Percentiles rank a stretch among this genome's conserved stretches.
phyloP scores from a whole-genome alignment of 2,113 vertebrate genomes.

The Callionymus lyra region DNA sequence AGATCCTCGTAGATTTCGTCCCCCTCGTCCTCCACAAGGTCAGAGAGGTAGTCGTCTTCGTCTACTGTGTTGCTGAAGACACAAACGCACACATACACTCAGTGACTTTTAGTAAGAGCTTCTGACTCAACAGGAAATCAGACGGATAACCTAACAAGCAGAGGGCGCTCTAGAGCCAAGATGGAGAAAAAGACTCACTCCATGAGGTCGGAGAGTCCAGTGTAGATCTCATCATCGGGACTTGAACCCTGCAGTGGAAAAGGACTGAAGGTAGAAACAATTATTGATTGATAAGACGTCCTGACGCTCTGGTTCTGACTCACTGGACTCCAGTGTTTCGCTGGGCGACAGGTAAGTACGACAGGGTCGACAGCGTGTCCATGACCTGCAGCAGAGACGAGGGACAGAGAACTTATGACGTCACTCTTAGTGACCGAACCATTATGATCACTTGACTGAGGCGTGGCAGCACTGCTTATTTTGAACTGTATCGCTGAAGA shows the following conservation, averaged over 20 bases:
- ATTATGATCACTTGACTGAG: not conserved
- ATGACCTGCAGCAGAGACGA: slow-evolving; percentile 66
- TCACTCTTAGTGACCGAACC: slow-evolving; percentile 5
- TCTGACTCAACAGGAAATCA: too few relatives aligned
- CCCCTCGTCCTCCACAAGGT: slow-evolving; percentile 82
- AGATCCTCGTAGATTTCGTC: slow-evolving; percentile 87
- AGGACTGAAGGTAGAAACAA: slow-evolving; percentile 55
- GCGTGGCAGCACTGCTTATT: not conserved
- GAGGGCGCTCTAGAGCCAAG: too few relatives aligned
- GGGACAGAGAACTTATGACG: not conserved
- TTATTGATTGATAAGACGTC: not conserved
- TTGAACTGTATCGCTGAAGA: not conserved
- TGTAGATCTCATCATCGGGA: slow-evolving; percentile 84
- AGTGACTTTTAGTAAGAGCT: not conserved
- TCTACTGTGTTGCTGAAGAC: slow-evolving; percentile 80
- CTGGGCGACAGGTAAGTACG: slow-evolving; percentile 65
- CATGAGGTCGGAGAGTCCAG: slow-evolving; percentile 83
- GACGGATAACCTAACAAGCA: not conserved
- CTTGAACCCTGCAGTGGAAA: slow-evolving; percentile 75
- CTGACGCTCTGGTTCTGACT: too few relatives aligned
- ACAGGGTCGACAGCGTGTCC: slow-evolving; percentile 74
- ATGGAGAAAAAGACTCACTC: slow-evolving; percentile 72
- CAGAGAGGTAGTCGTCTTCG: slow-evolving; percentile 84
- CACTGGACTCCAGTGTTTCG: slow-evolving; percentile 68
- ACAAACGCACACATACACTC: not conserved